Conservation (phyloP, 2,113 vertebrate genomes). For the Ictidomys tridecemlineatus region DNA sequence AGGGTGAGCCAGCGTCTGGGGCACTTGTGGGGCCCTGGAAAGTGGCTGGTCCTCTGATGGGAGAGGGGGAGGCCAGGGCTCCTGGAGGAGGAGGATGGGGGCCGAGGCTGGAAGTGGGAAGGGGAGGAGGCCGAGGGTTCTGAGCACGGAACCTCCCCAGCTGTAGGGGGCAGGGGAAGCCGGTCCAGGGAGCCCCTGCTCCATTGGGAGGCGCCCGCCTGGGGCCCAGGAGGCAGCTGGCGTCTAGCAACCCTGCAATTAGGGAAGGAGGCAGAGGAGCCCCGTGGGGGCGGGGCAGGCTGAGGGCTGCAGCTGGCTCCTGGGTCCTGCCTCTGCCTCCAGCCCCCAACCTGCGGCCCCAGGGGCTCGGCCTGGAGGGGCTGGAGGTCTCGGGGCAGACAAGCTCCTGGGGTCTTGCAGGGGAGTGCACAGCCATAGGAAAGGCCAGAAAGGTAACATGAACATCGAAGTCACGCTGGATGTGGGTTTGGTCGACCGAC, state of each 20-base stretch:
- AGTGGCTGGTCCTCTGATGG: background rate
- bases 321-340: background rate
- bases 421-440: background rate
- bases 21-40: background rate
- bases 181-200: constrained; percentile 46
- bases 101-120: background rate
- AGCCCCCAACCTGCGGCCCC: background rate
- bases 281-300: background rate
- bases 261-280: constrained; percentile 63
- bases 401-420: background rate
- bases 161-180: background rate
- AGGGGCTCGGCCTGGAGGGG: background rate
- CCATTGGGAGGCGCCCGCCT: constrained; percentile 26
- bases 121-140: background rate
- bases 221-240: constrained; percentile 78
- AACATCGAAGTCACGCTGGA: too few species aligned
- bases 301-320: constrained; percentile 48
- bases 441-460: background rate
- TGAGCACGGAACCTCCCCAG: background rate
- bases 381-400: background rate
- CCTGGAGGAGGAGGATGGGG: background rate
- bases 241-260: constrained; percentile 79
- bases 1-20: background rate
- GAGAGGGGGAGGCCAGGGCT: background rate
- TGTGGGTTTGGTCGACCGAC: background rate